These are phyloP conservation scores for Xiphias gladius DNA, from an alignment of 2,113 vertebrate species.

Conservation along the genomic window DNA sequence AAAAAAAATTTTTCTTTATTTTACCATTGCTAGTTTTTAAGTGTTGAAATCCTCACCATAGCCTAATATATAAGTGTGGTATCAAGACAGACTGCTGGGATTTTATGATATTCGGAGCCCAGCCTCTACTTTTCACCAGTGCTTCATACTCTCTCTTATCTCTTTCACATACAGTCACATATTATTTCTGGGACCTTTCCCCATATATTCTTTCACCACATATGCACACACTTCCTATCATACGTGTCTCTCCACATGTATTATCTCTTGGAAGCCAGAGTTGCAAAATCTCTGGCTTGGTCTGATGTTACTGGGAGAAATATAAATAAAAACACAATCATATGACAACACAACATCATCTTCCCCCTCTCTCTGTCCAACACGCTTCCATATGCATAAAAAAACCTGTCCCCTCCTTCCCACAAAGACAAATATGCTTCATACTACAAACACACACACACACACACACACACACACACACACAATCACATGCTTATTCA, in stretches of 20 bases:
- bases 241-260: slow-evolving; percentile 48
- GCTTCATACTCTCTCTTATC: slow-evolving; percentile 16
- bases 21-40: slow-evolving; percentile 6
- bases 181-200: slow-evolving; percentile 60
- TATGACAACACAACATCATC: neutral
- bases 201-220: slow-evolving; percentile 57
- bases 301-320: slow-evolving; percentile 42
- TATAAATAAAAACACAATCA: slow-evolving; percentile 19
- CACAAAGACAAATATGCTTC: slow-evolving; percentile 20
- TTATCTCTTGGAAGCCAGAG: slow-evolving; percentile 49
- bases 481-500: neutral
- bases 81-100: slow-evolving; percentile 35
- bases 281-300: slow-evolving; percentile 51
- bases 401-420: slow-evolving; percentile 12
- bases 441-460: neutral
- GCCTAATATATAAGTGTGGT: slow-evolving; percentile 18
- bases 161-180: slow-evolving; percentile 31
- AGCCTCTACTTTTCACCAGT: slow-evolving; percentile 36
- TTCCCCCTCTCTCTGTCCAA: neutral
- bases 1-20: slow-evolving; percentile 22
- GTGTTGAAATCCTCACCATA: slow-evolving; percentile 23
- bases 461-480: neutral
- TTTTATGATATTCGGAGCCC: slow-evolving; percentile 13
- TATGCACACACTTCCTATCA: slow-evolving; percentile 52
- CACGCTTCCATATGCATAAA: neutral